A percentile compares a stretch with the other conserved stretches of the same genome.
Conservation (phyloP, 2,113 vertebrate genomes). For the Chionis minor region DNA sequence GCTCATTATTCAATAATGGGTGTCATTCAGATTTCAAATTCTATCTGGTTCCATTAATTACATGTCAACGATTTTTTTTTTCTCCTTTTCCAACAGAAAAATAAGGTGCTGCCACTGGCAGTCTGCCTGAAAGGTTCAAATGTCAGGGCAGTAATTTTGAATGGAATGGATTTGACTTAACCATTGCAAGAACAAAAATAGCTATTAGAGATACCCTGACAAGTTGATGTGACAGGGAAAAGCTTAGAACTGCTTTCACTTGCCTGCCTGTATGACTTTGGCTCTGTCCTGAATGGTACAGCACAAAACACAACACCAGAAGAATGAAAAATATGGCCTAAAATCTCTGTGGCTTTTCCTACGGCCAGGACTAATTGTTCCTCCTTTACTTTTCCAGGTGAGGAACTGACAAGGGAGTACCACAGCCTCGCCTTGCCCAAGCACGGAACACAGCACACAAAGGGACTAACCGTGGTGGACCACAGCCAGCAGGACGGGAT, state of each 20-base stretch:
- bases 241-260: background rate
- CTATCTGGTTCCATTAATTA: slow-evolving; percentile 24
- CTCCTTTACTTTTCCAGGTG: background rate
- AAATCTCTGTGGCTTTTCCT: background rate
- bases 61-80: background rate
- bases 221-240: background rate
- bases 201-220: background rate
- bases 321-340: background rate
- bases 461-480: no score
- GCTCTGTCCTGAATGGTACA: background rate
- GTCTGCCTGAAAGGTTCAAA: slow-evolving; percentile 20
- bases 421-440: background rate
- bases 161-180: slow-evolving; percentile 11
- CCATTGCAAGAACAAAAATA: background rate
- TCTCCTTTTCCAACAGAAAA: background rate
- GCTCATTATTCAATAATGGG: slow-evolving; percentile 22
- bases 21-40: slow-evolving; percentile 28
- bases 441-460: background rate
- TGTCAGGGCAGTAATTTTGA: slow-evolving; percentile 18
- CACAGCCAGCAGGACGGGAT: background rate
- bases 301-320: background rate
- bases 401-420: background rate
- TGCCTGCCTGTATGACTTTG: background rate
- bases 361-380: background rate
- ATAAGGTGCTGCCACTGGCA: background rate